Evolutionary conservation across 2,797 vertebrate species (phyloP).

Genomic region (Enteromius afrohamiltoni): DNA sequence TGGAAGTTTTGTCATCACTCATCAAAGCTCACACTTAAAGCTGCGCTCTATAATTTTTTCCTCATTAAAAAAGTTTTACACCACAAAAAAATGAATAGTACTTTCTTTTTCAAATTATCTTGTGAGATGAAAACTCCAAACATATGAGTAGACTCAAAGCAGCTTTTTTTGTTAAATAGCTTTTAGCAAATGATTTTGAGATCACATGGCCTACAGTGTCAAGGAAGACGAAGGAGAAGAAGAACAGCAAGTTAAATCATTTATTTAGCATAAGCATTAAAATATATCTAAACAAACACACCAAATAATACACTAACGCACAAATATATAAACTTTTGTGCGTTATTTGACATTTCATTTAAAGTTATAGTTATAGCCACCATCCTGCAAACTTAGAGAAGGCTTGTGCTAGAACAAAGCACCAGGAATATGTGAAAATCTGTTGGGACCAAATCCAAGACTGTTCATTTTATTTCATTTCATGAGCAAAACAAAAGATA

Average conservation of each 20-base stretch:
- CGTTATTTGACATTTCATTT: background rate
- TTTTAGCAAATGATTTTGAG: background rate
- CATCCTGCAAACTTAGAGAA: background rate
- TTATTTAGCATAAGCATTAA: background rate
- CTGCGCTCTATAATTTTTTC: background rate
- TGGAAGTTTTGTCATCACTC: constrained; percentile 12
- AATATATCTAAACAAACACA: background rate
- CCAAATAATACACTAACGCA: background rate
- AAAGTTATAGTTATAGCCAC: background rate
- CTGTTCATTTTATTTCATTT: background rate
- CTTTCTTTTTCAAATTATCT: background rate
- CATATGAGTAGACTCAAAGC: background rate
- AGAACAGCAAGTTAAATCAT: background rate
- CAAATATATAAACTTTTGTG: background rate
- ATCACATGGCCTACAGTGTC: background rate
- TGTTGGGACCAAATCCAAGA: background rate
- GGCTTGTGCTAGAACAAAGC: background rate
- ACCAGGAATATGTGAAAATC: background rate
- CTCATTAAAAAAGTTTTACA: background rate
- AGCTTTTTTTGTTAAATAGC: background rate
- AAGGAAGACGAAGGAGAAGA: background rate
- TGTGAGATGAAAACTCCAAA: background rate
- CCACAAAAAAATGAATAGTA: background rate
- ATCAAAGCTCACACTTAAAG: constrained; percentile 9
- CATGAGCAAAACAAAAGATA: background rate